Evolutionary conservation across 2,888 invertebrate genomes (phyloP), one percentile per base, ranked within the genome.

Genomic region (Drosophila atripex): DNA sequence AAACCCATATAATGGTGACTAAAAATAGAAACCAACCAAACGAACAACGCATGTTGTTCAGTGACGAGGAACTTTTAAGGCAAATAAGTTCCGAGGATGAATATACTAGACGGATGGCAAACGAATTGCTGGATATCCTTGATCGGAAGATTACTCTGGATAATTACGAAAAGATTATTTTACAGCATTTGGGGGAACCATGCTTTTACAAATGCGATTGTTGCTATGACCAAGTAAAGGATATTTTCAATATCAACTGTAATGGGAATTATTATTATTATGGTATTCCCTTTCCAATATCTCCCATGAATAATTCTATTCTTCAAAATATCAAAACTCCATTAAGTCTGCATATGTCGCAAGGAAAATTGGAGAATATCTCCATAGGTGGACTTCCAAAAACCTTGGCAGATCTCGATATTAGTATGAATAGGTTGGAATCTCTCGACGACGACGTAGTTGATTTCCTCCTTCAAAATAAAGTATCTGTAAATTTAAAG

Each of bases 361-460:
- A 23, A 12, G 59, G 51, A 51, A 51, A 45, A 3, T 9, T 50
- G 3, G 9, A 38, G 0, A 14, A 45, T 16, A 2, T 46, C 12
- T 21, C 18, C 16, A 11, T n/a, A 1, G n/a, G 45, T 3, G 25
- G 14, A 18, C 50, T 63, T 4, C 50, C 59, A 2, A 11, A 12
- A 7, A 38, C 28, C 2, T 1, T 63, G 0, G 38, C 25, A 9
- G 59, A 58, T 18, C 16, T 63, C 14, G 63, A 60, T 23, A 14
- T 64, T 9, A 39, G 60, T 1, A 28, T 51, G n/a, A 64, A 64
- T 12, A 38, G 21, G 6, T 52, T 64, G 7, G 16, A 51, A 7
- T 9, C 51, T 0, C 51, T 64, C 3, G 60, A 51, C 39, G 23
- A 52, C 11, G 2, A 18, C 1, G 30, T 51, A 1, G 14, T 38